Conservation (phyloP, 2,888 invertebrate species). For the Kuschelorhynchus macadamiae region DNA sequence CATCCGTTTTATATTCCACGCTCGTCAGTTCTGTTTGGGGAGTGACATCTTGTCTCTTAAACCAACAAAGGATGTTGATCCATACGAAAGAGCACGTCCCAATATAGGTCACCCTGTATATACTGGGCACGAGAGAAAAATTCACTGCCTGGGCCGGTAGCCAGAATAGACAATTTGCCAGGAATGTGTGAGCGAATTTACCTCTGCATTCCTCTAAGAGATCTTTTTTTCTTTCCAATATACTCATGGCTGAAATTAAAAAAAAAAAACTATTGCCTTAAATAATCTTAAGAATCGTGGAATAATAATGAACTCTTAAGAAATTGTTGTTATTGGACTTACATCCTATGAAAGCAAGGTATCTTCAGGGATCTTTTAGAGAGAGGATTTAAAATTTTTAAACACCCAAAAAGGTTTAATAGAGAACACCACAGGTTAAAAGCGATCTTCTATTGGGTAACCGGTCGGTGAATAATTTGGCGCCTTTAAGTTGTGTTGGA, state of each 20-base stretch:
- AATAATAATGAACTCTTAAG: too few relatives aligned
- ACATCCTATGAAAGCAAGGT: too few relatives aligned
- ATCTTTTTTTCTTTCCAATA: conserved; percentile 80
- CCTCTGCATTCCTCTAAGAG: conserved; percentile 78
- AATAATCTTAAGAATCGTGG: background rate
- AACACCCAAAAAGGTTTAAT: too few relatives aligned
- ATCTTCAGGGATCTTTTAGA: too few relatives aligned
- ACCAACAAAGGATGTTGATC: conserved; percentile 88
- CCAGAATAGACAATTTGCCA: conserved; percentile 88
- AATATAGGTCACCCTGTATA: conserved; percentile 83
- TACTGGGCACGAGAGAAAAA: conserved; percentile 80
- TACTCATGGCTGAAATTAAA: conserved; percentile 76
- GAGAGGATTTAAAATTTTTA: too few relatives aligned
- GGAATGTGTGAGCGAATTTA: conserved; percentile 80
- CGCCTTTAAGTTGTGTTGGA: too few relatives aligned
- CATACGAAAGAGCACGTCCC: conserved; percentile 84
- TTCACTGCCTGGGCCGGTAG: conserved; percentile 85
- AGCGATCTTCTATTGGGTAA: too few relatives aligned
- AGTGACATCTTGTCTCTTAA: conserved; percentile 74
- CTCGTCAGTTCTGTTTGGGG: background rate
- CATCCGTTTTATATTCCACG: too few relatives aligned
- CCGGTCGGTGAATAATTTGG: too few relatives aligned
- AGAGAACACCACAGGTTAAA: too few relatives aligned
- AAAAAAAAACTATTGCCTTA: too few relatives aligned
- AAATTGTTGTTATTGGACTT: too few relatives aligned